Base-by-base conservation (phyloP, 2,113 vertebrate genomes). In the Machaerirhynchus nigripectus region DNA sequence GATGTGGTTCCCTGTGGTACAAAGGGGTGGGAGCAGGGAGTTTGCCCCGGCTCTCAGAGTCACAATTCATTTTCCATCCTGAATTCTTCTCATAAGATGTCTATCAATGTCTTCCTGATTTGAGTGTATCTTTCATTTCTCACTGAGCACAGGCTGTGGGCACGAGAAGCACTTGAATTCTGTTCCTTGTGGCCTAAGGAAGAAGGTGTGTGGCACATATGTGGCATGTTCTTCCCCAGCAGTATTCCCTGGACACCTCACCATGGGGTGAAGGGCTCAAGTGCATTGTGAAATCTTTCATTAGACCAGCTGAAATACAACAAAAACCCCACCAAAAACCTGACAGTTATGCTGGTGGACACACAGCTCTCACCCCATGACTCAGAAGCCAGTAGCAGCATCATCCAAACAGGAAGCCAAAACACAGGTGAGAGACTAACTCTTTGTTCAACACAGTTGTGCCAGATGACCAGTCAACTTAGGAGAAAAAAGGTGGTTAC, bases 121-220 rank as follows among this genome's bases (percentile, higher is more conserved):
- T 40, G 23, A 50, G 23, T 1, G 0, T 23, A 13, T 28, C 30
- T 83, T 71, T 49, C 3, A 23, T 73, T 77, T 69, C 21, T 83
- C 56, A 27, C 19, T 33, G 46, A 52, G 24, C 9, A 18, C 31
- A 40, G 57, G 18, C 13, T 7, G 18, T 21, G 39, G 56, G 33
- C 44, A 50, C 0, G 2, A 74, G 26, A 78, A 87, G 8, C 21
- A 64, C 19, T 67, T 64, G 76, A 75, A 9, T 14, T 50, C 57
- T 83, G 30, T 9, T 69, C 11, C 78, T 42, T 16, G 31, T 64
- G 60, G 44, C 39, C 50, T 50, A 47, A 1, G 0, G 7, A 52
- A 63, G 21, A 30, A 47, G 18, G 8, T 84, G 18, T 39, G 19
- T 76, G 44, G 27, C 61, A 47, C 14, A 15, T 0, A 0, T 4